Evolutionary conservation across 2,797 vertebrate genomes (phyloP), one percentile per base, ranked within the genome.

Genomic region (Oryzias sinensis): DNA sequence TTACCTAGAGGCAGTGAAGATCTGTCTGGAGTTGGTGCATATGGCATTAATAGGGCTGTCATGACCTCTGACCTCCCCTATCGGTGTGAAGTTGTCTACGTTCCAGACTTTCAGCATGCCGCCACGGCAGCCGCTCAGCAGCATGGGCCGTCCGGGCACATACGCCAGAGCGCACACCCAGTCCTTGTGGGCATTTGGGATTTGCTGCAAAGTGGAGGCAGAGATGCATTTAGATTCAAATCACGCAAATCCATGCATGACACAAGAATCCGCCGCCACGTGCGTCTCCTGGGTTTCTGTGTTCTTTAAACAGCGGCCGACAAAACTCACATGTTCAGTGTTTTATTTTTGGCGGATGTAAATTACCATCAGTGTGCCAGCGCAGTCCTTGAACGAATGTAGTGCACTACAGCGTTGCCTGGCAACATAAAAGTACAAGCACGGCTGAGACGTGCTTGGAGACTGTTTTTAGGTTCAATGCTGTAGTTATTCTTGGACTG

Each of bases 1-100:
- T 74, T 90, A 98, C 97, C 96, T 98, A 90, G 97, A 99, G 18
- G 96, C 97, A 0, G 96, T 99, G 84, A 99, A 99, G 85, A 98
- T 93, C 81, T 97, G 95, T 86, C 91, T 94, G 13, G 93, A 90
- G 80, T 99, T 99, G 90, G 95, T 93, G 72, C 95, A 98, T 89
- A 96, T 94, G 87, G 96, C 97, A 0, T 98, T 99, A 83, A 99
- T 97, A 72, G 97, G 96, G 82, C 95, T 98, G 62, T 99, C 96
- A 0, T 99, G 97, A 29, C 95, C 97, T 68, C 92, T 95, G 87
- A 99, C 92, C 88, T 99, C 97, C 63, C 95, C 97, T 0, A 98
- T 89, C 0, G 95, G 94, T 0, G 94, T 95, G 82, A 99, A 97
- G 86, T 90, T 97, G 53, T 99, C 97, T 60, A 97, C 94, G 0